Percentiles rank a stretch among this genome's conserved stretches.
Evolutionary conservation across 2,113 vertebrate genomes (phyloP).

Genomic region (Phodopus roborovskii): DNA sequence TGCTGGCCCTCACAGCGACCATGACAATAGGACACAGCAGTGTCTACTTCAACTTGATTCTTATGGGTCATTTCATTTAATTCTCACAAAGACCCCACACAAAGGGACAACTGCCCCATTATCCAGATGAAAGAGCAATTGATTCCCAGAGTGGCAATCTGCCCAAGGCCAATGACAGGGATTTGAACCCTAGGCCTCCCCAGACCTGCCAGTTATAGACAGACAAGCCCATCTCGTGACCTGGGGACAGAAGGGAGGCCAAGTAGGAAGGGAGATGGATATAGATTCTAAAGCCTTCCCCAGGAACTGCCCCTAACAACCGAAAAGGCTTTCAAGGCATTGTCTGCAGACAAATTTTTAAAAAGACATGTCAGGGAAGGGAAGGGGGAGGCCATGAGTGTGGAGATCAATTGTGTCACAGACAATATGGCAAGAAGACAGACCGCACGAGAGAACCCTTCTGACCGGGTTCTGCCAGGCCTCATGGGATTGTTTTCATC

Average conservation of each 20-base stretch:
- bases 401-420: slow-evolving; percentile 46
- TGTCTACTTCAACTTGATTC: neutral
- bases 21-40: neutral
- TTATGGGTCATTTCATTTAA: neutral
- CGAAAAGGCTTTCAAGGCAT: neutral
- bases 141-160: neutral
- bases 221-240: neutral
- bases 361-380: neutral
- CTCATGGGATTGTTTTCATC: slow-evolving; percentile 55
- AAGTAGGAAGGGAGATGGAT: accelerated
- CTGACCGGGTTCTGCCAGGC: slow-evolving; percentile 54
- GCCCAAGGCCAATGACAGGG: neutral
- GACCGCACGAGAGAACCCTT: slow-evolving; percentile 30
- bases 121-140: neutral
- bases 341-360: neutral
- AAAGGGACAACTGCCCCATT: neutral
- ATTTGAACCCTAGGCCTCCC: neutral
- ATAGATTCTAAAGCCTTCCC: neutral
- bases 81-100: neutral
- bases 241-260: neutral
- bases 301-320: neutral
- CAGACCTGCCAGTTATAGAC: neutral
- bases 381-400: slow-evolving; percentile 17
- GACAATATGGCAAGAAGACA: slow-evolving; percentile 50
- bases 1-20: neutral